phyloP scores from a whole-genome alignment of 2,113 vertebrate species.

The Asarcornis scutulata region DNA sequence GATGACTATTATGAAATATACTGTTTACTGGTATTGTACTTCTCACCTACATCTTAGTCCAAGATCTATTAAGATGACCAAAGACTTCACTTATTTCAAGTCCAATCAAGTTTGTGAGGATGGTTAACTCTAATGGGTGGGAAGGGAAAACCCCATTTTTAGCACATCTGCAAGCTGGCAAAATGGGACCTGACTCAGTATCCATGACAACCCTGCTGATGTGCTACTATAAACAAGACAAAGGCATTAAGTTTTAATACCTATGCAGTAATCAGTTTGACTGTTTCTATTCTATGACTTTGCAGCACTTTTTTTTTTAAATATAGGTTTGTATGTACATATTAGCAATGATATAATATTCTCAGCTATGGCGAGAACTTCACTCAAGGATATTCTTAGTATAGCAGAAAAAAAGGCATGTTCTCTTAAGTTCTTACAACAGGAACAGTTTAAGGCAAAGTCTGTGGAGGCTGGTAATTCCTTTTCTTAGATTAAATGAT shows the following conservation, averaged over 20 bases:
- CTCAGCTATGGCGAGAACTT: background rate
- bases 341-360: background rate
- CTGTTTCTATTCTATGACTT: background rate
- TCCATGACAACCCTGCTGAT: slow-evolving; percentile 68
- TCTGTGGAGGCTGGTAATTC: background rate
- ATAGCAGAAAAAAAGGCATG: background rate
- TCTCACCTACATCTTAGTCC: background rate
- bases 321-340: background rate
- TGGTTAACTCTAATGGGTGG: background rate
- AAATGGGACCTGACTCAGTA: slow-evolving; percentile 53
- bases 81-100: background rate
- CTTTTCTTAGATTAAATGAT: background rate
- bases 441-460: background rate
- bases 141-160: slow-evolving; percentile 40
- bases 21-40: background rate
- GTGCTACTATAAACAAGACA: slow-evolving; percentile 46
- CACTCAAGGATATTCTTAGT: background rate
- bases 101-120: background rate
- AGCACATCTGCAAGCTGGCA: slow-evolving; percentile 52
- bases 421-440: background rate
- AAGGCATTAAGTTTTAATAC: slow-evolving; percentile 68
- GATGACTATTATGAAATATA: background rate
- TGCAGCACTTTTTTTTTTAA: background rate
- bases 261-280: slow-evolving; percentile 16
- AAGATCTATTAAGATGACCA: background rate